Evolutionary conservation across 2,113 vertebrate species (phyloP), one percentile per base, ranked within the genome.

Genomic region (Saimiri boliviensis): DNA sequence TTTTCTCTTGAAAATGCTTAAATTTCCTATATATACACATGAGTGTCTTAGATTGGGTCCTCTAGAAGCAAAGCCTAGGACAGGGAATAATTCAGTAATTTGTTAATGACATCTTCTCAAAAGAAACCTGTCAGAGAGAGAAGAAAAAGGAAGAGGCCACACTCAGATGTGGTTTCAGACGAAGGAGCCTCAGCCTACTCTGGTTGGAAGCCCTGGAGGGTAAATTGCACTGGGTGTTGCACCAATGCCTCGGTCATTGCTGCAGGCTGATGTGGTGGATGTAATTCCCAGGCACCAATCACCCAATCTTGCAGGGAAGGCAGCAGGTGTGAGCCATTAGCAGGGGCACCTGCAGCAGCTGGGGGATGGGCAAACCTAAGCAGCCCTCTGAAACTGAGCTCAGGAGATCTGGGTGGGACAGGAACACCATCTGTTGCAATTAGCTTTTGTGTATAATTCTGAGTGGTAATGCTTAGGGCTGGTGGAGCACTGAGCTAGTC

Each of bases 1-100:
- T 40, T 58, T 70, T 27, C 49, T 86, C 45, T 89, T 70, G 60
- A 87, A 93, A 93, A 96, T 77, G 16, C 35, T 76, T 73, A 27
- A 10, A n/a, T 47, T 88, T 73, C 47, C 74, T 16, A 7, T 32
- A 58, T 74, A 63, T 83, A 94, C 49, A 88, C 56, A 8, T 5
- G 47, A 12, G 3, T 19, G 30, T 52, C 47, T 93, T 82, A 8
- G 35, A 37, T 4, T 45, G 40, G n/a, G 56, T 40, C 5, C 47
- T 20, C 58, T 54, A 77, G 52, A 95, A 76, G 52, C 5, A 82
- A 54, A 85, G 70, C 16, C 70, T 32, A 40, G 58, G 42, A 58
- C 14, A 40, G 77, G 52, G 60, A 21, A 30, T 76, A 14, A 0
- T 2, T 27, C 45, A 54, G 45, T 8, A 8, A 60, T 19, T n/a